A percentile compares a stretch with the other conserved stretches of the same genome.
Evolutionary conservation across 2,888 invertebrate genomes (phyloP).

Genomic region (Calliopum simillimum): DNA sequence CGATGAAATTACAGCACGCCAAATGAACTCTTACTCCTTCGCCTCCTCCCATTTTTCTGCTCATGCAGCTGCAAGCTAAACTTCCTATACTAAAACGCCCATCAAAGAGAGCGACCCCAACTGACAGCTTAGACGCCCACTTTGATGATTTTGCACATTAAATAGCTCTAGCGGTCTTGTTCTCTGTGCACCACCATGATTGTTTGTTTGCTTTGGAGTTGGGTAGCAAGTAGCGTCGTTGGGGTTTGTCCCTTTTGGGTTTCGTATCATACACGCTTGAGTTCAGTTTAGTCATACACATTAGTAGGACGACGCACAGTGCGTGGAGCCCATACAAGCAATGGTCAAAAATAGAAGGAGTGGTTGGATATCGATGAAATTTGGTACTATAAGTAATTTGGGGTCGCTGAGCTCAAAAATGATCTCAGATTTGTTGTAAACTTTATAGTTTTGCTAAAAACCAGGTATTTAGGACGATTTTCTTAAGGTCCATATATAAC

Average conservation of each 20-base stretch:
- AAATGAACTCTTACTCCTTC: background rate
- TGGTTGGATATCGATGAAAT: too few species aligned
- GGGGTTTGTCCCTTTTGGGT: background rate
- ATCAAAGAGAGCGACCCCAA: background rate
- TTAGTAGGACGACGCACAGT: too few species aligned
- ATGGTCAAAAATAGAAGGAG: too few species aligned
- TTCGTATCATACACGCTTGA: too few species aligned
- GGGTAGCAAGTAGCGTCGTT: background rate
- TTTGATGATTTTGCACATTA: constrained; percentile 32
- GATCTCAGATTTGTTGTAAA: too few species aligned
- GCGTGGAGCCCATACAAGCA: too few species aligned
- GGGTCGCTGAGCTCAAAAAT: too few species aligned
- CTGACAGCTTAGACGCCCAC: constrained; percentile 6
- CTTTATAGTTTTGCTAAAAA: too few species aligned
- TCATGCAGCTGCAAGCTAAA: background rate
- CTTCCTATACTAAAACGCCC: background rate
- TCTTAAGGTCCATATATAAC: too few species aligned
- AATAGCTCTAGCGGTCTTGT: background rate
- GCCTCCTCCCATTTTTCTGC: background rate
- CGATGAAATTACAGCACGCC: constrained; percentile 25
- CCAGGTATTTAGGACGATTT: too few species aligned
- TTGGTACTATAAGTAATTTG: too few species aligned
- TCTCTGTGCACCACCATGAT: background rate
- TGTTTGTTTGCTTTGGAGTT: background rate
- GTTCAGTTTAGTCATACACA: too few species aligned